Evolutionary conservation across 2,888 invertebrate genomes (phyloP).

Genomic region (Pterostichus madidus): DNA sequence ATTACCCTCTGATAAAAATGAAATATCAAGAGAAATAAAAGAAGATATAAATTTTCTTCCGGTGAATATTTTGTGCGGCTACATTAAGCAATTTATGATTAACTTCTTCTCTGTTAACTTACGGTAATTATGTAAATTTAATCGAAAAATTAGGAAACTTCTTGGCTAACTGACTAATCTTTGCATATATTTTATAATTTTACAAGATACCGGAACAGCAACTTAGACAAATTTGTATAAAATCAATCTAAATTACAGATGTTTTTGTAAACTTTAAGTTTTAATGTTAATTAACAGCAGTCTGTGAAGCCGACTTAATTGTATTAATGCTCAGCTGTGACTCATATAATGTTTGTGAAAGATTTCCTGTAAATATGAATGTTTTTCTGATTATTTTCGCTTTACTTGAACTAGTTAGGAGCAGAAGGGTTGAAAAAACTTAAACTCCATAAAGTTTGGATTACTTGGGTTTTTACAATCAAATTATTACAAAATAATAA

Average conservation of each 20-base stretch:
- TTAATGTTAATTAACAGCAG: conserved; percentile 38
- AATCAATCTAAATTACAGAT: conserved; percentile 57
- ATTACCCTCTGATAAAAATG: conserved; percentile 32
- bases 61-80: conserved; percentile 43
- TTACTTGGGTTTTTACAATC: no score
- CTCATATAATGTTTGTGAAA: background rate
- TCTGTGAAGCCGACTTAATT: conserved; percentile 2
- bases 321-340: conserved; percentile 23
- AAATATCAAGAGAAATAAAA: conserved; percentile 33
- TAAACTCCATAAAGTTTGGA: no score
- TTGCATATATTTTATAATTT: conserved; percentile 54
- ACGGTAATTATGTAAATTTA: conserved; percentile 62
- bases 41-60: conserved; percentile 40
- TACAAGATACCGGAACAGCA: conserved; percentile 32
- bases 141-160: conserved; percentile 58
- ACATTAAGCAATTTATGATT: conserved; percentile 59
- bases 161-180: conserved; percentile 44
- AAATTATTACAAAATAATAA: no score
- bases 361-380: background rate
- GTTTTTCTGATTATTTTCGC: conserved; percentile 1
- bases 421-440: no score
- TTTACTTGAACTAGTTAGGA: no score
- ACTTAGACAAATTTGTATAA: conserved; percentile 56
- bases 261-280: conserved; percentile 56
- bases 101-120: conserved; percentile 52